Evolutionary conservation across 1,140 invertebrate genomes (phyloP).

Genomic region (Zaprionus vittiger): DNA sequence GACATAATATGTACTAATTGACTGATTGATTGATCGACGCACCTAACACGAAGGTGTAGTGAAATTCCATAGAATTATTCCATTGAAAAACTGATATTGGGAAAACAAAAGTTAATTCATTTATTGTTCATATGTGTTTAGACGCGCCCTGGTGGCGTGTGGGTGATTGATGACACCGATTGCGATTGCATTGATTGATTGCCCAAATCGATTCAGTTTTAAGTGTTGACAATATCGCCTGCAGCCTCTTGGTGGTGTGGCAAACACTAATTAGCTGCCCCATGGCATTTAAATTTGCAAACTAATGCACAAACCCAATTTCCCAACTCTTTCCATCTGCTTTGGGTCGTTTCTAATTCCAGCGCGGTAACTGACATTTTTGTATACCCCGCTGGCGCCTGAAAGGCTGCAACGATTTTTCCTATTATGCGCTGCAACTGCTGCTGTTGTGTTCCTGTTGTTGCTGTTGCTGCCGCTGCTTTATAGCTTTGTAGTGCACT

Average conservation of each 20-base stretch:
- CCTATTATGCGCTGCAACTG: slow-evolving; percentile 47
- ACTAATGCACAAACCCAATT: not conserved
- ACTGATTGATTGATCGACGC: slow-evolving; percentile 15
- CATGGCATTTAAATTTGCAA: slow-evolving; percentile 18
- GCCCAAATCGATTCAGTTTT: slow-evolving; percentile 10
- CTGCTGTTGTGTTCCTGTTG: slow-evolving; percentile 33
- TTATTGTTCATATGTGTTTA: not conserved
- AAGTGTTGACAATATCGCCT: slow-evolving; percentile 1
- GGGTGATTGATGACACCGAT: not conserved
- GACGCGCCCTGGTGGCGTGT: not conserved
- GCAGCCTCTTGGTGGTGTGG: not conserved
- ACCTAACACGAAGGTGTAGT: not conserved
- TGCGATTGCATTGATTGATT: slow-evolving; percentile 21
- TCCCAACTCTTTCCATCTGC: not conserved
- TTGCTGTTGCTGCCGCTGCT: slow-evolving; percentile 37
- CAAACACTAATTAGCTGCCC: slow-evolving; percentile 15
- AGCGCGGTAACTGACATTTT: slow-evolving; percentile 38
- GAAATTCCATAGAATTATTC: not conserved
- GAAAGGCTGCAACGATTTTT: slow-evolving; percentile 49
- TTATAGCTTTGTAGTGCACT: slow-evolving; percentile 64
- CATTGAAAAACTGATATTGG: not conserved
- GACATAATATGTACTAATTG: not conserved
- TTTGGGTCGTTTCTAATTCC: slow-evolving; percentile 27
- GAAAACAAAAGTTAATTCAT: not conserved
- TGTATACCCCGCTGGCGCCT: slow-evolving; percentile 28